Evolutionary conservation across 1,140 invertebrate species (phyloP), one percentile per base, ranked within the genome.

Genomic region (Hyles euphorbiae): DNA sequence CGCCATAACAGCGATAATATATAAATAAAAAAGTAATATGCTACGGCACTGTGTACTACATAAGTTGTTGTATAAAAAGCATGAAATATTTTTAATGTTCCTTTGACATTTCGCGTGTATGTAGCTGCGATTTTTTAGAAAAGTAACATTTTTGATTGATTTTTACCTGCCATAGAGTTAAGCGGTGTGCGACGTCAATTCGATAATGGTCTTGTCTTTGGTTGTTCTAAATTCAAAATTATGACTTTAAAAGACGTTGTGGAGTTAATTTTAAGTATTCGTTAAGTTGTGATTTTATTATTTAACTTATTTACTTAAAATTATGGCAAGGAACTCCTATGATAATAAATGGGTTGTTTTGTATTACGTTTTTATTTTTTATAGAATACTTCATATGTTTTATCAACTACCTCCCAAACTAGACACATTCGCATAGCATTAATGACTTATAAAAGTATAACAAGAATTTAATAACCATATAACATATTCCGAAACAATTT

Each of bases 251-350:
- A 22, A 68, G 74, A 70, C 77, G 76, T 78, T 77, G 22, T 22
- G 60, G 72, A 72, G 70, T 81, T 87, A 85, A 87, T 82, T 87
- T 80, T 87, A 85, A 85, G 83, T 80, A 80, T 85, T 83, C 82
- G 74, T 80, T 84, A 84, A 87, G 83, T 84, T 83, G 81, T 83
- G 80, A 84, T 82, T 80, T 83, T 84, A 87, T 84, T 87, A 78
- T 82, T 87, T 82, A 85, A 83, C 76, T 83, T 87, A 87, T 87
- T 83, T 83, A 87, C 67, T 75, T 82, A 76, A 87, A 87, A 87
- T 87, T 86, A 88, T 84, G 83, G 74, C 83, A 84, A 85, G 77
- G 77, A 81, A 76, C 73, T 76, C 71, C 72, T 83, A 82, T 76
- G 75, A 74, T 77, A 83, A 87, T 83, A 80, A 78, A 87, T 72